Evolutionary conservation across 2,113 vertebrate species (phyloP).

Genomic region (Calyptommatus sinebrachiatus): DNA sequence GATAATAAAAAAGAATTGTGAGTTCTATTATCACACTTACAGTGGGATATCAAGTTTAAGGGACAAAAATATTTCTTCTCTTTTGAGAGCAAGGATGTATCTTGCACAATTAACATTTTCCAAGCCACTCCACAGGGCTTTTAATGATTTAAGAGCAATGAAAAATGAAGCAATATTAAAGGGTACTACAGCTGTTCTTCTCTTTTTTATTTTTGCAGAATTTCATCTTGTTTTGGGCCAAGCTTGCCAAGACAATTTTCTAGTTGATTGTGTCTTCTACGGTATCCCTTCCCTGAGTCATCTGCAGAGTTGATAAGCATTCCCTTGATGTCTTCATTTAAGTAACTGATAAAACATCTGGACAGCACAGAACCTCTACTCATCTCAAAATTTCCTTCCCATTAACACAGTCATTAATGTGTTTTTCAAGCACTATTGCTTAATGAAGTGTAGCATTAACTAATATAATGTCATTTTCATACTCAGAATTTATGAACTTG

Average conservation of each 20-base stretch:
- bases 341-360: background rate
- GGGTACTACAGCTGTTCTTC: too few relatives aligned
- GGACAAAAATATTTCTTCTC: too few relatives aligned
- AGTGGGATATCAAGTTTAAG: too few relatives aligned
- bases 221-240: background rate
- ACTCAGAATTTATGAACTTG: background rate
- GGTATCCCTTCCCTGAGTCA: background rate
- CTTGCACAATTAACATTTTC: too few relatives aligned
- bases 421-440: too few relatives aligned
- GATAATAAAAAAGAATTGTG: too few relatives aligned
- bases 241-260: background rate
- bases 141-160: too few relatives aligned
- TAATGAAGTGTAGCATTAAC: background rate
- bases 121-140: too few relatives aligned
- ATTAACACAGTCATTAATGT: background rate
- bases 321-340: background rate
- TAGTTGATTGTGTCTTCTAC: background rate
- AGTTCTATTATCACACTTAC: too few relatives aligned
- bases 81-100: too few relatives aligned
- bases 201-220: background rate
- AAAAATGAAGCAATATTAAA: too few relatives aligned
- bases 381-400: background rate
- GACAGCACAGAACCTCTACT: background rate
- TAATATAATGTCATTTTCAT: background rate
- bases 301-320: background rate